These are phyloP conservation scores for Chlorops oryzae DNA, from an alignment of 1,140 invertebrate genomes.

Conservation along the genomic window DNA sequence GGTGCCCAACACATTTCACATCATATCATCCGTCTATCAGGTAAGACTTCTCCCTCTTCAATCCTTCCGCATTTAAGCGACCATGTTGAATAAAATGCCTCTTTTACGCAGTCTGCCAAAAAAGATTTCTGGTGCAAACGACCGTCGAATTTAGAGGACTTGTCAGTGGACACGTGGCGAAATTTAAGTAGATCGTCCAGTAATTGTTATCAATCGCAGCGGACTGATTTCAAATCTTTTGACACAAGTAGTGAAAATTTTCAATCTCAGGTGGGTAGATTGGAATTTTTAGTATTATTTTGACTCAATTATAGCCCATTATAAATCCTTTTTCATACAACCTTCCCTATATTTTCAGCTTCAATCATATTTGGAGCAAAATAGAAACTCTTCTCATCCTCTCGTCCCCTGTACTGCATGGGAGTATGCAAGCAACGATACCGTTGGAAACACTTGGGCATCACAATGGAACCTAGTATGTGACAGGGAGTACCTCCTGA, in stretches of 20 bases:
- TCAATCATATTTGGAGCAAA: too few species aligned
- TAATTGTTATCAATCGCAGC: conserved; percentile 49
- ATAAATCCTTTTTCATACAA: not conserved
- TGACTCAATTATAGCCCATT: not conserved
- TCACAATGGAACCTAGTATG: conserved; percentile 64
- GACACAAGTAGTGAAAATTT: too few species aligned
- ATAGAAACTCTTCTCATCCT: conserved; percentile 5
- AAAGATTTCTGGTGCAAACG: conserved; percentile 59
- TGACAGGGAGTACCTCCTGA: conserved; percentile 57
- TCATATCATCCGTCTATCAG: conserved; percentile 62
- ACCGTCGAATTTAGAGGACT: conserved; percentile 51
- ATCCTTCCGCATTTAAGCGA: too few species aligned
- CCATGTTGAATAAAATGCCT: not conserved
- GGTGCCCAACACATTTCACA: conserved; percentile 70
- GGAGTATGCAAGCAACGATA: conserved; percentile 59
- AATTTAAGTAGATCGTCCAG: conserved; percentile 55
- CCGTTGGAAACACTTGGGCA: conserved; percentile 56
- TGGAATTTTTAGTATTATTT: too few species aligned
- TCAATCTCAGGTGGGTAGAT: conserved; percentile 22
- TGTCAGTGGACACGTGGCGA: conserved; percentile 53
- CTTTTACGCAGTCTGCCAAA: conserved; percentile 50
- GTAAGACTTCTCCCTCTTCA: conserved; percentile 35
- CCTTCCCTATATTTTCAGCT: not conserved
- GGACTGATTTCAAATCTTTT: too few species aligned
- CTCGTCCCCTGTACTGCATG: conserved; percentile 55